Percentiles rank a stretch among this genome's conserved stretches.
Conservation (phyloP, 2,888 invertebrate genomes). For the Idaea straminata region DNA sequence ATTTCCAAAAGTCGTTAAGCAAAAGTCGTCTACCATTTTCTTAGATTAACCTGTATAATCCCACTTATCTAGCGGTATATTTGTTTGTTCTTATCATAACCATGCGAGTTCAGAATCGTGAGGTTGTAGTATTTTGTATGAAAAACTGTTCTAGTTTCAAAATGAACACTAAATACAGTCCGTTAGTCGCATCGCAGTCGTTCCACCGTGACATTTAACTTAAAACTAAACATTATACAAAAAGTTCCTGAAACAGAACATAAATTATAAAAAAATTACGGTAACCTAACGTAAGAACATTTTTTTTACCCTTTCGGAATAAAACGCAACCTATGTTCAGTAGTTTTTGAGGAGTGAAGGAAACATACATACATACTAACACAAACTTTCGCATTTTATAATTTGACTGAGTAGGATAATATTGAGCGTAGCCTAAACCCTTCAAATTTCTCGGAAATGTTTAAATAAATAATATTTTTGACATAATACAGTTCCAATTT, state of each 20-base stretch:
- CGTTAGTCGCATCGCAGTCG: neutral
- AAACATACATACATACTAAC: no score
- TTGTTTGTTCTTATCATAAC: slow-evolving; percentile 20
- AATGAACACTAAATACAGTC: neutral
- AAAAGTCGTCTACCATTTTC: no score
- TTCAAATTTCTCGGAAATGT: slow-evolving; percentile 15
- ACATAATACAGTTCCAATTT: neutral
- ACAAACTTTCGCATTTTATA: no score
- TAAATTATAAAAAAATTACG: no score
- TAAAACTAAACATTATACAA: slow-evolving; percentile 48
- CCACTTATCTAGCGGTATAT: slow-evolving; percentile 18
- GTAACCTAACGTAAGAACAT: no score
- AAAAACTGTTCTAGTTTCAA: neutral
- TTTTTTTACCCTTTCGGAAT: no score
- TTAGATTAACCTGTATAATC: slow-evolving; percentile 16
- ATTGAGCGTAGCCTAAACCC: no score
- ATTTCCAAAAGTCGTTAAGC: no score
- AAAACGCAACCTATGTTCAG: no score
- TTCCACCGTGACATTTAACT: slow-evolving; percentile 58
- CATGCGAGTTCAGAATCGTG: slow-evolving; percentile 18
- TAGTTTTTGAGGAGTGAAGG: no score
- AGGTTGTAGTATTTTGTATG: slow-evolving; percentile 7
- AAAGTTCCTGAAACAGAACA: slow-evolving; percentile 41
- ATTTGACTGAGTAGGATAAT: no score
- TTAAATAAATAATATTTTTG: slow-evolving; percentile 1